phyloP scores from a whole-genome alignment of 2,797 vertebrate species.

The Eulemur coronatus region DNA sequence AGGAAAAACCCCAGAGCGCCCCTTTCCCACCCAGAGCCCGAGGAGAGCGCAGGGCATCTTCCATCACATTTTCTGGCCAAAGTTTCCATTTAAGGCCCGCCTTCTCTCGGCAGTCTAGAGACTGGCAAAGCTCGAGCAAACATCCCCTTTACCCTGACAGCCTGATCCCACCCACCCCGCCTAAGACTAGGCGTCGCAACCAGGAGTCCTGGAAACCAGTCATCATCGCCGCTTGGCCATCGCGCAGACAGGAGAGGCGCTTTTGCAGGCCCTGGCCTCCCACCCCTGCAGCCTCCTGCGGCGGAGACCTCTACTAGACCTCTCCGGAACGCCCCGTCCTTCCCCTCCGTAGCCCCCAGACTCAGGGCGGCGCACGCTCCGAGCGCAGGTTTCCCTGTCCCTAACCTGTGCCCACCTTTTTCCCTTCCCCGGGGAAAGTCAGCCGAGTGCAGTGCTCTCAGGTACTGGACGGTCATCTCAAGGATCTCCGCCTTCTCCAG shows the following conservation, averaged over 20 bases:
- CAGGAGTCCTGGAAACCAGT: background rate
- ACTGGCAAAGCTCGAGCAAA: background rate
- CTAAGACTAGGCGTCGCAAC: background rate
- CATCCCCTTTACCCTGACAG: background rate
- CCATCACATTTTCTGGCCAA: background rate
- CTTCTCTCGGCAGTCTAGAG: background rate
- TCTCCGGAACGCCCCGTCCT: rapidly evolving
- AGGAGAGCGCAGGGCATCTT: background rate
- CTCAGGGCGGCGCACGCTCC: background rate
- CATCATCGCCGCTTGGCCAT: background rate
- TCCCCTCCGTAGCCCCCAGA: no score
- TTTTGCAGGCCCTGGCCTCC: background rate
- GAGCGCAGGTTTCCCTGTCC: background rate
- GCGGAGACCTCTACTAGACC: no score
- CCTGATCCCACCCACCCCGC: background rate
- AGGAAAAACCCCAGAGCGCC: background rate
- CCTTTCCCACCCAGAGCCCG: rapidly evolving
- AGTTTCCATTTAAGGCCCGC: background rate
- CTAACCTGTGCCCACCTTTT: constrained; percentile 88
- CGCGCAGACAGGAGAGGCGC: background rate
- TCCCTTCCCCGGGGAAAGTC: constrained; percentile 97
- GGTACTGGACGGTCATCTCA: constrained; percentile 99
- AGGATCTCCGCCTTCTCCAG: constrained; percentile 98
- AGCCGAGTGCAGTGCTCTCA: constrained; percentile 94
- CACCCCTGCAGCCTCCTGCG: no score